These are phyloP conservation scores for Lutjanus erythropterus DNA, from an alignment of 2,113 vertebrate species.

Conservation along the genomic window DNA sequence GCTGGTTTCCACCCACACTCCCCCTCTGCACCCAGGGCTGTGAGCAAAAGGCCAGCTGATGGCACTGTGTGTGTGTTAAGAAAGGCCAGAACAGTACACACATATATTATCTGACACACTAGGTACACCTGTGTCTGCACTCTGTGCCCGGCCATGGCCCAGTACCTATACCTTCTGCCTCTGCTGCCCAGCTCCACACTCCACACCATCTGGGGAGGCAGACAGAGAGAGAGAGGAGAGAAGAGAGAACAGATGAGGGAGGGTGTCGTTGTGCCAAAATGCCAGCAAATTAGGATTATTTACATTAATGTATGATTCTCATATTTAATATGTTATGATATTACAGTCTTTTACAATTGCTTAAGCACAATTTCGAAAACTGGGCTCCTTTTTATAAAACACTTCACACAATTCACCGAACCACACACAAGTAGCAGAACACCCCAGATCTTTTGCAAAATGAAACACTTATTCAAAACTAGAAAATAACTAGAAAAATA, in stretches of 20 bases:
- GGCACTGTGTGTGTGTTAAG: conserved; percentile 48
- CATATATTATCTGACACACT: conserved; percentile 54
- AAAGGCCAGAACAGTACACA: conserved; percentile 53
- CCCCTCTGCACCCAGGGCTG: conserved; percentile 39
- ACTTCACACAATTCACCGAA: no score
- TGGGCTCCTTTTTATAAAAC: no score
- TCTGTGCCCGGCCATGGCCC: conserved; percentile 43
- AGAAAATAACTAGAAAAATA: no score
- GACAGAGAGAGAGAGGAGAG: neutral
- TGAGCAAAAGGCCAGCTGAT: conserved; percentile 70
- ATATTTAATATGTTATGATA: neutral
- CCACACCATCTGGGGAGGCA: conserved; percentile 48
- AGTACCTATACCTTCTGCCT: conserved; percentile 44
- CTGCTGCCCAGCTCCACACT: conserved; percentile 41
- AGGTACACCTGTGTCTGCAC: conserved; percentile 74
- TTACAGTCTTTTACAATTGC: no score
- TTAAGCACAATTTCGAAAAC: no score
- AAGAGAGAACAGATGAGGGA: conserved; percentile 43
- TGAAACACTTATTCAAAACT: no score
- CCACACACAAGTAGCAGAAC: no score
- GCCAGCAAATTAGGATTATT: conserved; percentile 1
- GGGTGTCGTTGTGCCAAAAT: neutral
- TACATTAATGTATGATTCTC: neutral
- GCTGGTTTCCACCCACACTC: conserved; percentile 58
- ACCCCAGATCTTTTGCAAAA: no score